Evolutionary conservation across 2,888 invertebrate genomes (phyloP).

Genomic region (Dryobota labecula): DNA sequence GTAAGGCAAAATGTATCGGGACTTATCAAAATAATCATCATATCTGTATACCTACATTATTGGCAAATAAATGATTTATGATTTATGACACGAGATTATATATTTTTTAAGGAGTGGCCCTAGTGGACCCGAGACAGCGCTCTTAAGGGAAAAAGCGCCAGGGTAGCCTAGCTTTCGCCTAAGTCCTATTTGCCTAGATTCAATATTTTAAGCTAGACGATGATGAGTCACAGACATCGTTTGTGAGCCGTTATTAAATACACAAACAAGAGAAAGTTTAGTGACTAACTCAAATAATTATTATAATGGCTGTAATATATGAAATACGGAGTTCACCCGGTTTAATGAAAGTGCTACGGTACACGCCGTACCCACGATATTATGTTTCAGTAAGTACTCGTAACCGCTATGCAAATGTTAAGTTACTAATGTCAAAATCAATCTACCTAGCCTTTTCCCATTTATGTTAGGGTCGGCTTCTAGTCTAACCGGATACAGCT

Average conservation of each 20-base stretch:
- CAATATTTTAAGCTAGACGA: slow-evolving; percentile 24
- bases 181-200: slow-evolving; percentile 30
- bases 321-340: slow-evolving; percentile 29
- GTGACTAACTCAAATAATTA: slow-evolving; percentile 58
- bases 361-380: slow-evolving; percentile 22
- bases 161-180: too few species aligned
- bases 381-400: slow-evolving; percentile 33
- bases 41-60: too few species aligned
- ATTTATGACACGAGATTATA: too few species aligned
- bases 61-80: too few species aligned
- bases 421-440: slow-evolving; percentile 13
- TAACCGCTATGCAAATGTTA: slow-evolving; percentile 23
- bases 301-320: slow-evolving; percentile 38
- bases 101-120: too few species aligned
- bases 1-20: too few species aligned
- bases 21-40: too few species aligned
- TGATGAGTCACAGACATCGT: slow-evolving; percentile 53
- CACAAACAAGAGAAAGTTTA: slow-evolving; percentile 60
- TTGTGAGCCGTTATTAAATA: slow-evolving; percentile 49
- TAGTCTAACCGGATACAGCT: too few species aligned
- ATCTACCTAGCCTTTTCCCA: too few species aligned
- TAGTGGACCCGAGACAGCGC: too few species aligned
- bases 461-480: too few species aligned
- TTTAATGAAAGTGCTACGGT: slow-evolving; percentile 35
- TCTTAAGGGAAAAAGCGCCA: too few species aligned